Conservation (phyloP, 2,888 invertebrate genomes). For the Nemoura dubitans region DNA sequence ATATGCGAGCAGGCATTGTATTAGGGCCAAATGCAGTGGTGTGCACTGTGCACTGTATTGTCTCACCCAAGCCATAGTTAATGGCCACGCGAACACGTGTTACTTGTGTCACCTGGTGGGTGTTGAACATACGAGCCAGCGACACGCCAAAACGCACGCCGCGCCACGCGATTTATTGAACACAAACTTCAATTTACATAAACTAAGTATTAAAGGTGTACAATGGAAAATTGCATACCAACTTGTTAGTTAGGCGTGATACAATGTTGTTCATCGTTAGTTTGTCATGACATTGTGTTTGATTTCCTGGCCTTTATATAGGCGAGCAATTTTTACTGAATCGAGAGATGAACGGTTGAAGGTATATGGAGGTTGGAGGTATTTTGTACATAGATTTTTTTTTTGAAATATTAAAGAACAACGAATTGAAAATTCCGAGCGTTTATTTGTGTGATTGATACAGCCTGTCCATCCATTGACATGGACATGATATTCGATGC, state of each 20-base stretch:
- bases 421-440: not conserved
- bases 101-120: not conserved
- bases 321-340: not conserved
- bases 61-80: not conserved
- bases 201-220: constrained; percentile 12
- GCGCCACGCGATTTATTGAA: not conserved
- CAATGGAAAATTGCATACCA: constrained; percentile 2
- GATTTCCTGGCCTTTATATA: not conserved
- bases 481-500: not conserved
- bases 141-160: not conserved
- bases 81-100: not conserved
- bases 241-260: not conserved
- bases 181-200: constrained; percentile 1
- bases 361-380: too few relatives aligned
- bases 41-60: not conserved
- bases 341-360: not conserved
- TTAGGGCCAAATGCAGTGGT: not conserved
- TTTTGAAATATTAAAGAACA: not conserved
- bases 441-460: not conserved
- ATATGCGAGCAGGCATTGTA: not conserved
- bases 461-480: not conserved
- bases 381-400: too few relatives aligned
- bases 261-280: not conserved
- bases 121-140: not conserved
- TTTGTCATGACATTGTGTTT: not conserved